phyloP scores from a whole-genome alignment of 2,113 vertebrate genomes.

The Naja naja region DNA sequence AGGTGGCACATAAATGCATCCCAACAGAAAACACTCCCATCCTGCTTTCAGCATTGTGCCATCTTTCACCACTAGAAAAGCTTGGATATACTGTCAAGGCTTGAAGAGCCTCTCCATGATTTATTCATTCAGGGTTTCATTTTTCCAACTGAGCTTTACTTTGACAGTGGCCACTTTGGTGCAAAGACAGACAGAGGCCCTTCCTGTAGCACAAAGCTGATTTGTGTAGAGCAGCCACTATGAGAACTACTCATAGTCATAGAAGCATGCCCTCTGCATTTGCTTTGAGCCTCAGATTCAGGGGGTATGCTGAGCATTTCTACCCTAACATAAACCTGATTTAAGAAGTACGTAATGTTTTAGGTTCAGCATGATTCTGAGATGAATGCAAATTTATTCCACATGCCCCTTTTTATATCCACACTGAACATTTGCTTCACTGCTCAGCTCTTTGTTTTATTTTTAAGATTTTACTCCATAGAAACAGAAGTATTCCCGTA shows the following conservation, averaged over 20 bases:
- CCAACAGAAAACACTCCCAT: conserved; percentile 58
- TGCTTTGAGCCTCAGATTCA: accelerated
- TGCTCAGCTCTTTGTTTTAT: not conserved
- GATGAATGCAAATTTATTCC: not conserved
- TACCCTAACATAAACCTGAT: not conserved
- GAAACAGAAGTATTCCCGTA: not conserved
- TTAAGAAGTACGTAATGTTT: accelerated
- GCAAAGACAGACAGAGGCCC: conserved; percentile 48
- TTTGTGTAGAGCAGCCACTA: not conserved
- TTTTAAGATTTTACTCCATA: conserved; percentile 11
- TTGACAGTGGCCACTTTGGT: conserved; percentile 13
- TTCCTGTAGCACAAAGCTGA: not conserved
- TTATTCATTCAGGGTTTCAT: conserved; percentile 85
- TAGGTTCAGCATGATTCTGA: not conserved
- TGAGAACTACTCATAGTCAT: not conserved
- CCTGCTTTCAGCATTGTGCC: conserved; percentile 65
- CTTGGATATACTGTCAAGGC: conserved; percentile 40
- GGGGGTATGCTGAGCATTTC: not conserved
- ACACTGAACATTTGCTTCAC: not conserved
- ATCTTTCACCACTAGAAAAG: conserved; percentile 74
- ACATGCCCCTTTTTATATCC: not conserved
- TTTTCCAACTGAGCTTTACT: conserved; percentile 71
- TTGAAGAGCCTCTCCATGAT: conserved; percentile 72
- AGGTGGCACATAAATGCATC: conserved; percentile 40
- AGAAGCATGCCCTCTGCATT: conserved; percentile 6